A percentile compares a stretch with the other conserved stretches of the same genome.
Conservation (phyloP, 2,888 invertebrate species). For the Aleiodes alternator region DNA sequence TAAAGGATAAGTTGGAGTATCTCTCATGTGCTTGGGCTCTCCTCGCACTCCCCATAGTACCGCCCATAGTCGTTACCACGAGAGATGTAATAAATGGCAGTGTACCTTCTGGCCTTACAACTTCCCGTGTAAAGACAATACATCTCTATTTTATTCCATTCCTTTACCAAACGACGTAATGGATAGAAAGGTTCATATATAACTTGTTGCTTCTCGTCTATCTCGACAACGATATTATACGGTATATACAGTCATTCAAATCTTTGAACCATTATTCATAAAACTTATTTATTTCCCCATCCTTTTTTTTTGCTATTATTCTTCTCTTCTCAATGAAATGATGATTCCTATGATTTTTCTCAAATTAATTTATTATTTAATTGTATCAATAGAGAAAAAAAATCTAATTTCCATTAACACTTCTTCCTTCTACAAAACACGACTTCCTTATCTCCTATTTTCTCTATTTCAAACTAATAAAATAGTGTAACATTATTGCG, state of each 20-base stretch:
- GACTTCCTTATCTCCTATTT: constrained; percentile 28
- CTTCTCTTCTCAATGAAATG: constrained; percentile 62
- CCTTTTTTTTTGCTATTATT: constrained; percentile 9
- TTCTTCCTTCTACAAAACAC: background rate
- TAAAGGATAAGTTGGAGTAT: constrained; percentile 36
- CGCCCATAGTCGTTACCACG: constrained; percentile 47
- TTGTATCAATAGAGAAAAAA: background rate
- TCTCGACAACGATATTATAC: constrained; percentile 31
- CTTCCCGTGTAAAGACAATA: constrained; percentile 67
- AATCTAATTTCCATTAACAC: background rate
- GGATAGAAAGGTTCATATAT: constrained; percentile 56
- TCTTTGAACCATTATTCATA: constrained; percentile 42
- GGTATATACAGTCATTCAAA: constrained; percentile 41
- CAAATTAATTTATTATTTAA: background rate
- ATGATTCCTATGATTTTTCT: constrained; percentile 56
- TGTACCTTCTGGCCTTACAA: constrained; percentile 58
- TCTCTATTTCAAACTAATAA: background rate
- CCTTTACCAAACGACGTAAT: constrained; percentile 52
- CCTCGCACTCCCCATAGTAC: constrained; percentile 32
- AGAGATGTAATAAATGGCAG: constrained; percentile 61
- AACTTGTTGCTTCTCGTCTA: constrained; percentile 39
- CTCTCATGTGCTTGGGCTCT: constrained; percentile 21
- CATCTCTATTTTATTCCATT: constrained; percentile 68
- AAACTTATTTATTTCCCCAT: background rate
- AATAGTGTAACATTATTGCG: constrained; percentile 1